phyloP scores from a whole-genome alignment of 2,888 invertebrate species.

The Eustalomyia histrio region DNA sequence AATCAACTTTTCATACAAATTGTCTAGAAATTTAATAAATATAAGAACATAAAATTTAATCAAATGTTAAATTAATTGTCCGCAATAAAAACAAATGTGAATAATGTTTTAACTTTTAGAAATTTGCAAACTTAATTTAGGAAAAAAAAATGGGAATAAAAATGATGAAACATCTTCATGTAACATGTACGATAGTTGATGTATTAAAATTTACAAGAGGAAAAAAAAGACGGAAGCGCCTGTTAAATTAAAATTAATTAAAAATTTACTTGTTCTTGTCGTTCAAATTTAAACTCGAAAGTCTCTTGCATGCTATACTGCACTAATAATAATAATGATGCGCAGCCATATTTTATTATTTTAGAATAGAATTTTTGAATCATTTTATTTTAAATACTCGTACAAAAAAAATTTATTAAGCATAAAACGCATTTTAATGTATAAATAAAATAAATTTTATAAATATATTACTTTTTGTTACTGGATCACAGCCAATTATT shows the following conservation, averaged over 20 bases:
- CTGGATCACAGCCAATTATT: neutral
- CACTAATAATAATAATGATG: neutral
- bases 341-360: neutral
- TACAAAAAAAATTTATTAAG: neutral
- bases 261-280: constrained; percentile 37
- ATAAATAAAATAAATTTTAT: neutral
- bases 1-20: too few relatives aligned
- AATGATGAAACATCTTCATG: neutral
- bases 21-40: constrained; percentile 48
- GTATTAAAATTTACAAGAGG: neutral
- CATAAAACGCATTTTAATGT: neutral
- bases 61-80: constrained; percentile 51
- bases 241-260: constrained; percentile 59
- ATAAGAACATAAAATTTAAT: constrained; percentile 37
- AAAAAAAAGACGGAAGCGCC: constrained; percentile 50
- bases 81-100: constrained; percentile 20
- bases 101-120: neutral
- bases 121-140: neutral
- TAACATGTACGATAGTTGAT: constrained; percentile 18
- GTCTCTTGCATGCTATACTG: neutral
- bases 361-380: neutral
- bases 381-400: neutral
- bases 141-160: neutral
- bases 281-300: neutral
- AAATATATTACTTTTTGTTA: neutral